phyloP scores from a whole-genome alignment of 2,797 vertebrate genomes.

The Ispidina picta region DNA sequence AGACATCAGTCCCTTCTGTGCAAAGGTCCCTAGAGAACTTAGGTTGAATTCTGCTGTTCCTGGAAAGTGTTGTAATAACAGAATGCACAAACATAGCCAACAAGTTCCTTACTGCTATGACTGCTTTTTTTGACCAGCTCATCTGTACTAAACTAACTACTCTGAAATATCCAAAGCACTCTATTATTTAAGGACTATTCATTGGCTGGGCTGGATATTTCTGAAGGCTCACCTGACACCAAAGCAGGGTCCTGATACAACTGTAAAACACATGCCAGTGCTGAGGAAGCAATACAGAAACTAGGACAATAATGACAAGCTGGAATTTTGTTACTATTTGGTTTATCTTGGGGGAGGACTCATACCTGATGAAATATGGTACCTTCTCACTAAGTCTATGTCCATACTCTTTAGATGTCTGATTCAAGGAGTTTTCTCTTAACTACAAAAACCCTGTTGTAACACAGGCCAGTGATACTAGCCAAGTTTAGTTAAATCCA shows the following conservation, averaged over 20 bases:
- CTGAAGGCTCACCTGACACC: neutral
- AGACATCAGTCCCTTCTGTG: neutral
- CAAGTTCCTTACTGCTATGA: neutral
- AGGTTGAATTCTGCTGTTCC: neutral
- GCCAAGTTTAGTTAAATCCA: neutral
- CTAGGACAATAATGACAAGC: neutral
- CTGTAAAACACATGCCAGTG: neutral
- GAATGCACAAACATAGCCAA: neutral
- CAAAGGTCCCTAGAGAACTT: neutral
- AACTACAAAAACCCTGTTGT: neutral
- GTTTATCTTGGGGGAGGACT: neutral
- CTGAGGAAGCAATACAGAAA: neutral
- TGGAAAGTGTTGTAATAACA: neutral
- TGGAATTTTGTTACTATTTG: neutral
- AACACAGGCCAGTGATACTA: neutral
- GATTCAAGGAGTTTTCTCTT: neutral
- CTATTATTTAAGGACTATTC: neutral
- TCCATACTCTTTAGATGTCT: neutral
- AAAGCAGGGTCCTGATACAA: neutral
- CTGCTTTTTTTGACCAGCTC: neutral
- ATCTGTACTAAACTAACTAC: neutral
- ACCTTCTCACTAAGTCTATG: neutral
- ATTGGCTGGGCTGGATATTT: neutral
- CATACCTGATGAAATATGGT: neutral
- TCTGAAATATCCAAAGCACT: neutral